phyloP scores from a whole-genome alignment of 2,113 vertebrate genomes.

The Burhinus oedicnemus region DNA sequence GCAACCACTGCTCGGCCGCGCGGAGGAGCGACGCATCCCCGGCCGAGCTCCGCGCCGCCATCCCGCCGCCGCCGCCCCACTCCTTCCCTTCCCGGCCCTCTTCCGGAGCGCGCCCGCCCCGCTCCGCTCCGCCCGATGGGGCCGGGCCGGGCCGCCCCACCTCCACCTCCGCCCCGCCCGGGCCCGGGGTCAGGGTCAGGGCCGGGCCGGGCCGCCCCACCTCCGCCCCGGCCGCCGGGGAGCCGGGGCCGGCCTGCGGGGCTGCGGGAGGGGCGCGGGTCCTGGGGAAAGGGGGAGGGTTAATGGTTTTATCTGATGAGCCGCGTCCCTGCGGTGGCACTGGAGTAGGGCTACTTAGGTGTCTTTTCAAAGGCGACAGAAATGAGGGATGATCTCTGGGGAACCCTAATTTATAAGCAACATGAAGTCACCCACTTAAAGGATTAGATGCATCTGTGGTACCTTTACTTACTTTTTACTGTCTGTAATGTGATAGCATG shows the following conservation, averaged over 20 bases:
- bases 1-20: slow-evolving; percentile 83
- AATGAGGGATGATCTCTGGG: not conserved
- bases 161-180: not conserved
- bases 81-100: not conserved
- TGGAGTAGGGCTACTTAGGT: no score
- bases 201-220: no score
- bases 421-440: not conserved
- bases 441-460: not conserved
- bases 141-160: not conserved
- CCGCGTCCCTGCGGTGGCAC: rapidly evolving
- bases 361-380: not conserved
- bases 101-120: not conserved
- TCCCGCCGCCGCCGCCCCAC: not conserved
- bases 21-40: slow-evolving; percentile 43
- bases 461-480: not conserved
- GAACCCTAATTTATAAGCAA: not conserved
- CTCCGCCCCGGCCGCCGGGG: not conserved
- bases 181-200: no score
- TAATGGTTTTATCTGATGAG: rapidly evolving
- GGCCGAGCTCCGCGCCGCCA: not conserved
- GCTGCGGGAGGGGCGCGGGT: no score
- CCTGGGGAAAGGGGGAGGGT: no score
- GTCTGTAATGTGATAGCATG: not conserved
- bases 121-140: not conserved
- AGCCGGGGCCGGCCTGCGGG: no score